Percentiles rank a stretch among this genome's conserved stretches.
These are phyloP conservation scores for Solen grandis DNA, from an alignment of 1,140 invertebrate species.

Conservation along the genomic window DNA sequence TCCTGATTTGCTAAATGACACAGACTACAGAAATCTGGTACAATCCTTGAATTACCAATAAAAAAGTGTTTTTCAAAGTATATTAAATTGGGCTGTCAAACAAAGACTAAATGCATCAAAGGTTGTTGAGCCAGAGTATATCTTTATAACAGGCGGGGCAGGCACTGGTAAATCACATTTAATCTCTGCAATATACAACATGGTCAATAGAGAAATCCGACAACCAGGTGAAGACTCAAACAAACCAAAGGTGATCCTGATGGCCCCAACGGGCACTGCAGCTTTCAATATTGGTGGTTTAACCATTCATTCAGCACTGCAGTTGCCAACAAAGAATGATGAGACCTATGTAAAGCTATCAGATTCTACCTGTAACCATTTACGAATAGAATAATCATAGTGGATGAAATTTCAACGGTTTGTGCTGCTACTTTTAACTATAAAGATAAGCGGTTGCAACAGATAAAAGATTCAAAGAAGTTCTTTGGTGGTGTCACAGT, in stretches of 20 bases:
- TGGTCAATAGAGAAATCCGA: constrained; percentile 26
- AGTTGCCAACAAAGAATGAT: constrained; percentile 33
- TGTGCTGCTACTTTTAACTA: constrained; percentile 48
- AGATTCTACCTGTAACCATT: constrained; percentile 17
- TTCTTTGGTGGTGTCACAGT: constrained; percentile 61
- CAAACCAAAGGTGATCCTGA: constrained; percentile 26
- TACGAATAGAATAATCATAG: constrained; percentile 47
- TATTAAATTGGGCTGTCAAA: constrained; percentile 29
- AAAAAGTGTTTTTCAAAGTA: constrained; percentile 20
- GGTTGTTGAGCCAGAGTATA: constrained; percentile 16
- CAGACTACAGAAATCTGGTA: constrained; percentile 23
- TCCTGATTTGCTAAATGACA: constrained; percentile 14
- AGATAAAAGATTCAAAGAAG: constrained; percentile 50
- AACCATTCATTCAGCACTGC: constrained; percentile 43
- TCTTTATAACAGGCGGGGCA: constrained; percentile 44
- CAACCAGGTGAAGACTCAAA: constrained; percentile 22
- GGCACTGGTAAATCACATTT: constrained; percentile 43
- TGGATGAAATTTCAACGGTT: no score
- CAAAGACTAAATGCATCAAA: not conserved
- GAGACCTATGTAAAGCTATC: constrained; percentile 29
- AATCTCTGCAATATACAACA: constrained; percentile 38
- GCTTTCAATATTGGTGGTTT: constrained; percentile 48
- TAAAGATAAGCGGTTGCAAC: constrained; percentile 56
- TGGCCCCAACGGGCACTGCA: constrained; percentile 58
- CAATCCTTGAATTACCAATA: constrained; percentile 41